Percentiles rank a stretch among this genome's conserved stretches.
phyloP scores from a whole-genome alignment of 2,888 invertebrate species.

The Sycophila texana region DNA sequence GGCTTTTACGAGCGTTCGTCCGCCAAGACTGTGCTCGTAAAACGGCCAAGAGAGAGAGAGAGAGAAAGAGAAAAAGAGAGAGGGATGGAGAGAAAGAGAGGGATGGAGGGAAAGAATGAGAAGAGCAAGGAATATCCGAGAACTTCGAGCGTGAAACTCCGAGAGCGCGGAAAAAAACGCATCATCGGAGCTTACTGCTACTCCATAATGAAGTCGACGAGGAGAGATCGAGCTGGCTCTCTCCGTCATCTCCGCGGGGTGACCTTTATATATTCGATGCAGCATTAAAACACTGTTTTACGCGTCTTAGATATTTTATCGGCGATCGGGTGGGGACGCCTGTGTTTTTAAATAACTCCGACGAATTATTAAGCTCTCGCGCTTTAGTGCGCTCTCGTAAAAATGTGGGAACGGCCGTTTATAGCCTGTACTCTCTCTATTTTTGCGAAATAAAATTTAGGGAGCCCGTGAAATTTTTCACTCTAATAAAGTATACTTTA shows the following conservation, averaged over 20 bases:
- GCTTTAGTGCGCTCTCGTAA: neutral
- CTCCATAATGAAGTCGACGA: slow-evolving; percentile 20
- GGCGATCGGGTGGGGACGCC: too few species aligned
- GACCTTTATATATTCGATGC: too few species aligned
- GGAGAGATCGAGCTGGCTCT: neutral
- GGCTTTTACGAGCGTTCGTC: slow-evolving; percentile 62
- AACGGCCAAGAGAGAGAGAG: slow-evolving; percentile 28
- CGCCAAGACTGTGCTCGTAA: slow-evolving; percentile 57
- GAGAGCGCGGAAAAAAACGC: neutral
- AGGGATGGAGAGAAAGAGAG: neutral
- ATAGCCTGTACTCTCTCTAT: too few species aligned
- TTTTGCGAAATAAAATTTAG: too few species aligned
- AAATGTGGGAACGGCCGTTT: neutral
- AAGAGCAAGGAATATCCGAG: slow-evolving; percentile 9
- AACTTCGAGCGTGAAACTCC: slow-evolving; percentile 12
- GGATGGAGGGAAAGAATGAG: neutral
- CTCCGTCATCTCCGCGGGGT: too few species aligned
- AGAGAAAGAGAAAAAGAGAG: neutral
- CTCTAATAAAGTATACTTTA: neutral
- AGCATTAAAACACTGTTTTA: too few species aligned
- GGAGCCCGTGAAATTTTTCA: too few species aligned
- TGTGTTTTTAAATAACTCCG: slow-evolving; percentile 2
- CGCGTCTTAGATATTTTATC: too few species aligned
- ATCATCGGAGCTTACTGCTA: slow-evolving; percentile 20
- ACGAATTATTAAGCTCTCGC: neutral